Conservation (phyloP, 2,113 vertebrate species). For the Castor canadensis region DNA sequence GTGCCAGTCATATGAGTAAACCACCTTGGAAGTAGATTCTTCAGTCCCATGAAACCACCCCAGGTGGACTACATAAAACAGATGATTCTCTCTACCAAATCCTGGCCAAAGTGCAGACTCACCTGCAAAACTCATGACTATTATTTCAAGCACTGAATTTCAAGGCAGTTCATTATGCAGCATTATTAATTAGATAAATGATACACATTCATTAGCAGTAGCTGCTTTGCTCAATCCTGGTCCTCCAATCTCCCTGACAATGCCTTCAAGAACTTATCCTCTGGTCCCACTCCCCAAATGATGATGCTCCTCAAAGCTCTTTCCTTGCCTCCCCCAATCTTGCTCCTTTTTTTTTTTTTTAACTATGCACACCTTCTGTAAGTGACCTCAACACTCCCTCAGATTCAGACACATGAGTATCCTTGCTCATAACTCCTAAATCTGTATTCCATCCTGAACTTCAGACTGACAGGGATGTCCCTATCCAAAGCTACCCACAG, state of each 20-base stretch:
- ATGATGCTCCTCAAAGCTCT: neutral
- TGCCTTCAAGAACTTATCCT: neutral
- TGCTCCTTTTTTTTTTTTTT: neutral
- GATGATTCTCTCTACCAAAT: neutral
- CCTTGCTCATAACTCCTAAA: neutral
- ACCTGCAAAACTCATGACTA: neutral
- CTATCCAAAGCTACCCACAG: neutral
- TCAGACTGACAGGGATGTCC: neutral
- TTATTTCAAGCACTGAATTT: neutral
- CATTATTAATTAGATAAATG: no score
- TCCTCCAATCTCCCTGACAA: neutral
- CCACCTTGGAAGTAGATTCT: neutral
- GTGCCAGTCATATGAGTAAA: neutral
- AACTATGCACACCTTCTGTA: neutral
- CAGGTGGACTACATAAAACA: neutral
- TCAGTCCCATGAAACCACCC: neutral
- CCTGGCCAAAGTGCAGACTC: neutral
- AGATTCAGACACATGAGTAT: neutral
- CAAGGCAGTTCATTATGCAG: neutral
- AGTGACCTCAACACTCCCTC: neutral
- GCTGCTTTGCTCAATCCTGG: neutral
- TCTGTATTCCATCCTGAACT: neutral
- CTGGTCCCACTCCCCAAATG: neutral
- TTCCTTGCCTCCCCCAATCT: neutral
- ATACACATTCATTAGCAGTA: neutral